A percentile compares a stretch with the other conserved stretches of the same genome.
These are phyloP conservation scores for Cyprinodon diabolis DNA, from an alignment of 2,797 vertebrate species.

Conservation along the genomic window DNA sequence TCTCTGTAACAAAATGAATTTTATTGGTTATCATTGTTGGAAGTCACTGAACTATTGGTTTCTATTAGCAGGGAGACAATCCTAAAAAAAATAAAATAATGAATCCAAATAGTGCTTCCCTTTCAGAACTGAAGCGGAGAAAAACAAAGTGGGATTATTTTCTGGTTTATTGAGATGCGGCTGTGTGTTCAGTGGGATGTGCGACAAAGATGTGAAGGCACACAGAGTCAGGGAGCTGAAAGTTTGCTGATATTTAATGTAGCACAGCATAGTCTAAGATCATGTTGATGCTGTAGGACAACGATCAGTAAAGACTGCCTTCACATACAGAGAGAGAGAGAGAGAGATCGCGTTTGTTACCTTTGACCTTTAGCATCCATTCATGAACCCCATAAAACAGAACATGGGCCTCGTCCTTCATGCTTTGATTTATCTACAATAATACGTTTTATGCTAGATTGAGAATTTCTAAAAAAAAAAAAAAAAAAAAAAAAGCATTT, in stretches of 20 bases:
- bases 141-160: not conserved
- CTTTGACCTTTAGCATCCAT: conserved; percentile 11
- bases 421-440: not conserved
- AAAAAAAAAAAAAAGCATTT: not conserved
- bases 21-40: too few species aligned
- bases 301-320: conserved; percentile 25
- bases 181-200: not conserved
- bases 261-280: conserved; percentile 58
- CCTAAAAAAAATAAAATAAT: not conserved
- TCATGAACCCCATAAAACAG: conserved; percentile 20
- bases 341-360: conserved; percentile 13
- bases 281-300: conserved; percentile 61
- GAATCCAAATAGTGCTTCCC: not conserved
- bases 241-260: conserved; percentile 66
- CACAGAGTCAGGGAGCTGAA: conserved; percentile 45
- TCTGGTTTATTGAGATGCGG: not conserved
- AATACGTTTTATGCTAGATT: not conserved
- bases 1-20: too few species aligned
- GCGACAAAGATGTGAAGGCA: conserved; percentile 10
- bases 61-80: not conserved
- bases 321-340: conserved; percentile 30
- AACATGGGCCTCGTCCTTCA: conserved; percentile 1
- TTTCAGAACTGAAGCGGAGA: not conserved
- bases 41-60: not conserved
- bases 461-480: conserved; percentile 14